A percentile compares a stretch with the other conserved stretches of the same genome.
phyloP scores from a whole-genome alignment of 2,888 invertebrate genomes.

The Mesorhabditis sp. region DNA sequence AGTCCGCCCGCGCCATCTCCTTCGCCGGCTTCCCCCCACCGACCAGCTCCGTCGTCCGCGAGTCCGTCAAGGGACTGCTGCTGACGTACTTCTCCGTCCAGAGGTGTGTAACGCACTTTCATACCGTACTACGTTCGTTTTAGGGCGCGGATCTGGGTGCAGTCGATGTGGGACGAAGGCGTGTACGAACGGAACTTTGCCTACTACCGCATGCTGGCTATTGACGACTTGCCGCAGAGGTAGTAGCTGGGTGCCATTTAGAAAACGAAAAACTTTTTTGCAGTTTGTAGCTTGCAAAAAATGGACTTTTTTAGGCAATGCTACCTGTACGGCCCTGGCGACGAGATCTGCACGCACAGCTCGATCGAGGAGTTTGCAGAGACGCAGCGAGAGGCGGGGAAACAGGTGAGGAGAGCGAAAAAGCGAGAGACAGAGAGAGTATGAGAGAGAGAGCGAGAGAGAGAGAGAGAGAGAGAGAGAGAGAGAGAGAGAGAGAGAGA shows the following conservation, averaged over 20 bases:
- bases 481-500: slow-evolving; percentile 14
- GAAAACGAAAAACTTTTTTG: too few species aligned
- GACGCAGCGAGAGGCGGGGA: slow-evolving; percentile 18
- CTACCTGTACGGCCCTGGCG: slow-evolving; percentile 64
- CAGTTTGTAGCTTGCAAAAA: background rate
- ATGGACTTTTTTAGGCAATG: slow-evolving; percentile 62
- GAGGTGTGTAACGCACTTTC: slow-evolving; percentile 10
- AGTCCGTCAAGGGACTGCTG: slow-evolving; percentile 37
- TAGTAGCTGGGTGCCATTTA: too few species aligned
- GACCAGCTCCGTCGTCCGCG: slow-evolving; percentile 15
- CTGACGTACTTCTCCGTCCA: slow-evolving; percentile 46
- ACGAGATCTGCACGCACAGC: slow-evolving; percentile 33
- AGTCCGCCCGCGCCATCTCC: slow-evolving; percentile 52
- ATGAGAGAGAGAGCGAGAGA: too few species aligned
- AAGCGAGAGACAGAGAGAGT: too few species aligned
- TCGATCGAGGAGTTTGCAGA: slow-evolving; percentile 29
- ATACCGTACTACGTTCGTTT: slow-evolving; percentile 6
- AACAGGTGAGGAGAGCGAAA: slow-evolving; percentile 9
- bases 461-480: background rate
- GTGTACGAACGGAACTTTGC: slow-evolving; percentile 47
- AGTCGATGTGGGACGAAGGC: slow-evolving; percentile 39
- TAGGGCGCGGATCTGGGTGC: slow-evolving; percentile 43
- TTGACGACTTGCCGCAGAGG: slow-evolving; percentile 42
- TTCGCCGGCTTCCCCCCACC: slow-evolving; percentile 45
- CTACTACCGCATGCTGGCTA: slow-evolving; percentile 46